These are phyloP conservation scores for Agapetus fuscipes DNA, from an alignment of 2,888 invertebrate genomes.

Conservation along the genomic window DNA sequence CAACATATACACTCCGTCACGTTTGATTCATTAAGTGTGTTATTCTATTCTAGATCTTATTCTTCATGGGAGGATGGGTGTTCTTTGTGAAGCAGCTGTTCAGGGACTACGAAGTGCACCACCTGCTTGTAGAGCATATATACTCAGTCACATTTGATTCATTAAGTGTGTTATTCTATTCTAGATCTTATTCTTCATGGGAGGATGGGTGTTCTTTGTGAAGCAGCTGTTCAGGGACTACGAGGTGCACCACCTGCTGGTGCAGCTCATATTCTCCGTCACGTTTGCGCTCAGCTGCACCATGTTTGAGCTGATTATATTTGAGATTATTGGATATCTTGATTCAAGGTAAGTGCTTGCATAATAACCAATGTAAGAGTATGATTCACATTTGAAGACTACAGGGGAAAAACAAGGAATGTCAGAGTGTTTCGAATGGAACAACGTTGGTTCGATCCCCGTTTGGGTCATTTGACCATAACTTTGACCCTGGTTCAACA, in stretches of 20 bases:
- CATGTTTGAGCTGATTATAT: constrained; percentile 99
- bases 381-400: too few relatives aligned
- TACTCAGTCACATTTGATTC: constrained; percentile 96
- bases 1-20: constrained; percentile 94
- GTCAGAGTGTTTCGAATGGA: too few relatives aligned
- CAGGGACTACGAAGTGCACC: constrained; percentile 94
- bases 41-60: constrained; percentile 71
- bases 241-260: constrained; percentile 90
- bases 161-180: too few relatives aligned
- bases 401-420: too few relatives aligned
- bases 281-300: constrained; percentile 96
- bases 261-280: constrained; percentile 91
- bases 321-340: constrained; percentile 92
- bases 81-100: constrained; percentile 97
- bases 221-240: constrained; percentile 95
- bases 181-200: constrained; percentile 87
- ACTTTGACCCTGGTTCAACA: too few relatives aligned
- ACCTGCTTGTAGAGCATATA: constrained; percentile 86
- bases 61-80: constrained; percentile 95
- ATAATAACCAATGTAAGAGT: too few relatives aligned
- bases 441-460: too few relatives aligned
- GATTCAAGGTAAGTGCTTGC: constrained; percentile 87
- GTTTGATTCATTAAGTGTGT: too few relatives aligned
- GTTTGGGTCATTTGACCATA: too few relatives aligned
- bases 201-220: constrained; percentile 98